These are phyloP conservation scores for Myotis findleyi DNA, from an alignment of 2,797 vertebrate species.

Conservation along the genomic window DNA sequence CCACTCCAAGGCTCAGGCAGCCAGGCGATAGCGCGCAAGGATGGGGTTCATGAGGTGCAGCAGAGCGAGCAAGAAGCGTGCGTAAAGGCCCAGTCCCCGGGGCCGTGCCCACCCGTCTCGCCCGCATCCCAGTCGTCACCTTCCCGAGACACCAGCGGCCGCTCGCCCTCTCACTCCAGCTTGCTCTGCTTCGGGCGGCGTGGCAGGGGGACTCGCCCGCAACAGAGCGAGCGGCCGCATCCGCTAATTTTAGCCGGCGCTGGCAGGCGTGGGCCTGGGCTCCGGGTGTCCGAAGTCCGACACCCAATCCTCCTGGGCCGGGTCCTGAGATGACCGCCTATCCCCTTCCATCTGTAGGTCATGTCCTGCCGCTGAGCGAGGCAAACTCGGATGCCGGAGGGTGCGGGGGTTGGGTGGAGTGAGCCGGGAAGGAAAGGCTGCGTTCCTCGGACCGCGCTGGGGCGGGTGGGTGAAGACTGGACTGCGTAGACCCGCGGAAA, in stretches of 20 bases:
- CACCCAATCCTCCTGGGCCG: conserved; percentile 44
- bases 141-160: neutral
- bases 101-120: neutral
- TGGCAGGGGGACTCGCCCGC: neutral
- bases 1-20: neutral
- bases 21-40: neutral
- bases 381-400: conserved; percentile 3
- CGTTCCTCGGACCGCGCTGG: neutral
- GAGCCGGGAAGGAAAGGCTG: neutral
- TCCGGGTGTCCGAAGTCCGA: neutral
- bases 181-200: neutral
- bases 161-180: neutral
- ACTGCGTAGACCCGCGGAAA: neutral
- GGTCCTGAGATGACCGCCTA: conserved; percentile 40
- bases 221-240: neutral
- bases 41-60: neutral
- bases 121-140: neutral
- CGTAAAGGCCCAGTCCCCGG: neutral
- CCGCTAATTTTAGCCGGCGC: conserved; percentile 77
- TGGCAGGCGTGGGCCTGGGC: neutral
- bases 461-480: neutral
- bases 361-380: conserved; percentile 43
- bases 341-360: conserved; percentile 50
- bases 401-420: neutral
- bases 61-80: neutral